These are phyloP conservation scores for Bufo gargarizans DNA, from an alignment of 2,113 vertebrate species.

Conservation along the genomic window DNA sequence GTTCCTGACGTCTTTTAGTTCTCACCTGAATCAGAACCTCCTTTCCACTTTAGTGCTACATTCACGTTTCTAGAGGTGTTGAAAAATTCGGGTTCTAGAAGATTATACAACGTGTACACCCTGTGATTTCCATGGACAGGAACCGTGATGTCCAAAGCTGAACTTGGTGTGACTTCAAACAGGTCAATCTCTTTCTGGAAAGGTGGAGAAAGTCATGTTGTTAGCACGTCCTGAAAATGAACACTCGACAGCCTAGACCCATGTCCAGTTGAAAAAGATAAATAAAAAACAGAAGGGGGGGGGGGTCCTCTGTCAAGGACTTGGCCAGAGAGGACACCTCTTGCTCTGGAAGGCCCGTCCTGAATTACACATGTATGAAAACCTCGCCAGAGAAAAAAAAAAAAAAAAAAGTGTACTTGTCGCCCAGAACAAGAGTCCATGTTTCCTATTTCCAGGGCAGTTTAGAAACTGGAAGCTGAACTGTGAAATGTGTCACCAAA, in stretches of 20 bases:
- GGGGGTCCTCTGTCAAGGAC: too few relatives aligned
- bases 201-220: background rate
- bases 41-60: constrained; percentile 88
- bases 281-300: too few relatives aligned
- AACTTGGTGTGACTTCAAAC: constrained; percentile 84
- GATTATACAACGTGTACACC: constrained; percentile 88
- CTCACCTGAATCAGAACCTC: constrained; percentile 75
- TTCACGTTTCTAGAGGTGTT: constrained; percentile 86
- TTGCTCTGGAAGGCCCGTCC: too few relatives aligned
- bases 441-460: background rate
- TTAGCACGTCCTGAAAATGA: background rate
- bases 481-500: too few relatives aligned
- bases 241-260: too few relatives aligned
- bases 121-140: constrained; percentile 84
- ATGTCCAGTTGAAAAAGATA: too few relatives aligned
- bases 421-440: too few relatives aligned
- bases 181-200: constrained; percentile 79
- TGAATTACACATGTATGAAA: too few relatives aligned
- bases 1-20: background rate
- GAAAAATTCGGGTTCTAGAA: constrained; percentile 78
- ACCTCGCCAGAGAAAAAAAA: too few relatives aligned
- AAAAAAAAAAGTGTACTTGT: too few relatives aligned
- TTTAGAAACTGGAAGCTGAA: background rate
- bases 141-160: constrained; percentile 74
- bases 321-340: too few relatives aligned